Conservation (phyloP, 2,113 vertebrate genomes). For the Semnornis frantzii region DNA sequence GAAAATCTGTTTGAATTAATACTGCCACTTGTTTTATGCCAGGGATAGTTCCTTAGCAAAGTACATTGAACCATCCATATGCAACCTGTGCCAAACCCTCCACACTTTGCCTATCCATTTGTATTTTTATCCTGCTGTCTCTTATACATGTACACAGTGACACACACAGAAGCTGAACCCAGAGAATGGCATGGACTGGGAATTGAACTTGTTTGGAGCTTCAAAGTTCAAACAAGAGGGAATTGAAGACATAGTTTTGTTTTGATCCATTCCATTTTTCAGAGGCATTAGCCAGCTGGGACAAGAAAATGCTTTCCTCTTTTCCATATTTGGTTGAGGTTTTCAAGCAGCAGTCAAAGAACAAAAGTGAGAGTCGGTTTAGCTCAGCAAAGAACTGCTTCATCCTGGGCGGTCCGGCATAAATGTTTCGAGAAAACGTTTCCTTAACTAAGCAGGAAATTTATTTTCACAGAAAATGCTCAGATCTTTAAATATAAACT, state of each 20-base stretch:
- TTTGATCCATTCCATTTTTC: slow-evolving; percentile 21
- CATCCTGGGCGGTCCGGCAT: not conserved
- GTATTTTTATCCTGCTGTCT: not conserved
- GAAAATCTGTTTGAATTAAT: not conserved
- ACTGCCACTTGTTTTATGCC: slow-evolving; percentile 18
- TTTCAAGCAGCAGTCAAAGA: not conserved
- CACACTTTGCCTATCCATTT: not conserved
- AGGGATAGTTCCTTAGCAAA: not conserved
- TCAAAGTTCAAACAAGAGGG: not conserved
- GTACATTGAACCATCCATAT: not conserved
- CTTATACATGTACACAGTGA: not conserved
- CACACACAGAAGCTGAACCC: not conserved
- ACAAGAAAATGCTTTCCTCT: not conserved
- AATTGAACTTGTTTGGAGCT: not conserved
- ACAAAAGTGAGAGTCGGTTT: not conserved
- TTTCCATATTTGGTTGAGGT: slow-evolving; percentile 30
- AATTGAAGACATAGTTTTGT: not conserved
- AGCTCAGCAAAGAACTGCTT: not conserved
- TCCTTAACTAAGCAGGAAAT: not conserved
- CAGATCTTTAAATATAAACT: not conserved
- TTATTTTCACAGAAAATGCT: not conserved
- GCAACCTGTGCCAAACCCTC: not conserved
- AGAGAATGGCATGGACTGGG: not conserved
- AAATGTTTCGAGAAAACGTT: not conserved
- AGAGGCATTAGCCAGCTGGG: not conserved